Percentiles rank a stretch among this genome's conserved stretches.
phyloP scores from a whole-genome alignment of 2,888 invertebrate species.

The Erebia ligea region DNA sequence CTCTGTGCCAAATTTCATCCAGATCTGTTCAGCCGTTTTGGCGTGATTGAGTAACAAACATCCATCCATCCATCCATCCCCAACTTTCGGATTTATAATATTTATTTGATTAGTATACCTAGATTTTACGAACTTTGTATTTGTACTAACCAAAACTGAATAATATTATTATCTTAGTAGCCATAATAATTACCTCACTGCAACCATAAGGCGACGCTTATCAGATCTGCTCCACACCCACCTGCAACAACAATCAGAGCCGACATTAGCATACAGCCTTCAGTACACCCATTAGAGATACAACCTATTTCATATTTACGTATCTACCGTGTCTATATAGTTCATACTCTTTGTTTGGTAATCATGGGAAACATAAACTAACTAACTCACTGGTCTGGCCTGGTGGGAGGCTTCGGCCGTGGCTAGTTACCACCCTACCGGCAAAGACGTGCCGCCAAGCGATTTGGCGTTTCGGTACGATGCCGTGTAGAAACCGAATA shows the following conservation, averaged over 20 bases:
- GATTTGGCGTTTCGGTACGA: too few species aligned
- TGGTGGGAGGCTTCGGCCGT: too few species aligned
- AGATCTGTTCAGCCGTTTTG: too few species aligned
- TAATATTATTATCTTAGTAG: background rate
- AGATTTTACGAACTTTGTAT: background rate
- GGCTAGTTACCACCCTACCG: too few species aligned
- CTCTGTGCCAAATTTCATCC: too few species aligned
- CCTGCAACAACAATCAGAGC: conserved; percentile 36
- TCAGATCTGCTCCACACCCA: conserved; percentile 36
- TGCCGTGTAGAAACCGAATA: too few species aligned
- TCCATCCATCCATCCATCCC: too few species aligned
- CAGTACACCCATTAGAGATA: background rate
- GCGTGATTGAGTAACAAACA: too few species aligned
- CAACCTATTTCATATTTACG: background rate
- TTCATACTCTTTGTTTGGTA: conserved; percentile 11
- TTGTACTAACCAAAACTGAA: background rate
- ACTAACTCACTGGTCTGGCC: too few species aligned
- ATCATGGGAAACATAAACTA: conserved; percentile 1
- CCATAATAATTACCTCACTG: conserved; percentile 31
- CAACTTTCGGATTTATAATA: too few species aligned
- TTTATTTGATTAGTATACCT: too few species aligned
- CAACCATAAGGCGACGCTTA: conserved; percentile 17
- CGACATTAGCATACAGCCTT: conserved; percentile 30
- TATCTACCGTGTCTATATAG: background rate
- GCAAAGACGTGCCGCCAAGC: too few species aligned